phyloP scores from a whole-genome alignment of 2,888 invertebrate species.

The Anthoptus insignis region DNA sequence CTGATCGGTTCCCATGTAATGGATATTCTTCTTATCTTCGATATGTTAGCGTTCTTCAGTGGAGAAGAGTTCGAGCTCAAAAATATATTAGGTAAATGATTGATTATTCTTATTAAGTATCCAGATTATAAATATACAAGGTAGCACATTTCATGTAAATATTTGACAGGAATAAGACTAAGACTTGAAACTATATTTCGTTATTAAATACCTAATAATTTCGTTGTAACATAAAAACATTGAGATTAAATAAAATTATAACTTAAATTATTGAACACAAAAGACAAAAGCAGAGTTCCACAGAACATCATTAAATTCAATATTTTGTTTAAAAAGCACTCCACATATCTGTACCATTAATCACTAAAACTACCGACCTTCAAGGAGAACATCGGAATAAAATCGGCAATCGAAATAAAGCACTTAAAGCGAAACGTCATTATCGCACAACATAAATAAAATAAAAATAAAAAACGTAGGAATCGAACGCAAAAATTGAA shows the following conservation, averaged over 20 bases:
- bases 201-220: neutral
- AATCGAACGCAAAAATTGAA: slow-evolving; percentile 86
- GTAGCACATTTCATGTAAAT: no score
- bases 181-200: no score
- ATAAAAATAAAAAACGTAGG: slow-evolving; percentile 79
- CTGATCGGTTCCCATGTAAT: slow-evolving; percentile 31
- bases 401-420: slow-evolving; percentile 87
- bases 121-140: no score
- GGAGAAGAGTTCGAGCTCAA: neutral
- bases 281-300: slow-evolving; percentile 69
- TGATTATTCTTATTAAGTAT: neutral
- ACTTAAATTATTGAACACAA: neutral
- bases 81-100: neutral
- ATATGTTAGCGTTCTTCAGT: neutral
- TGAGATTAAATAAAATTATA: neutral
- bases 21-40: slow-evolving; percentile 31
- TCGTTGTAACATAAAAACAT: neutral
- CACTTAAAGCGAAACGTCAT: slow-evolving; percentile 87
- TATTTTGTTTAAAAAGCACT: slow-evolving; percentile 86
- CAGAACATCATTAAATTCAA: slow-evolving; percentile 86
- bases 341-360: slow-evolving; percentile 85
- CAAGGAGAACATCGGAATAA: slow-evolving; percentile 85
- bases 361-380: slow-evolving; percentile 86
- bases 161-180: no score
- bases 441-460: slow-evolving; percentile 87